Conservation (phyloP, 2,888 invertebrate species). For the Caenorhabditis sp. region DNA sequence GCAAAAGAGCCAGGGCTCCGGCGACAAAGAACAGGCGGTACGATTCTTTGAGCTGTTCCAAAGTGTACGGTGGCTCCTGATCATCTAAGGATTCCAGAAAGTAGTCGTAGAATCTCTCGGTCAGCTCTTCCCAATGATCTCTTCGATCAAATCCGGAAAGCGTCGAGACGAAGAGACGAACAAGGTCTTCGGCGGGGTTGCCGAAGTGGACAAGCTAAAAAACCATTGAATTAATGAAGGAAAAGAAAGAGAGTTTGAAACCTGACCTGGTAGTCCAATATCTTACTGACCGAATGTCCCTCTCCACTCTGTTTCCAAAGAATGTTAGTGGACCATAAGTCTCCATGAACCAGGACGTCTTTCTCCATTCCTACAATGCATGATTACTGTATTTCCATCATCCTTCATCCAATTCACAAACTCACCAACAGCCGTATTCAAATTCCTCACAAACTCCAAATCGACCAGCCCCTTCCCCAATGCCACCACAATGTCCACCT, state of each 20-base stretch:
- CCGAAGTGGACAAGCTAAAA: constrained; percentile 55
- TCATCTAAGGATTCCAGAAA: constrained; percentile 30
- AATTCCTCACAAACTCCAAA: constrained; percentile 6
- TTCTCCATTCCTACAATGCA: constrained; percentile 25
- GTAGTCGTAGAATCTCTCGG: constrained; percentile 58
- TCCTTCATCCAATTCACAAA: not conserved
- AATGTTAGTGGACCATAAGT: constrained; percentile 57
- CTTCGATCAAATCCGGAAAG: constrained; percentile 49
- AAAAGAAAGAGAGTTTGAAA: no score
- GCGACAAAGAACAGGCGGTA: constrained; percentile 25
- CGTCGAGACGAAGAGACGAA: constrained; percentile 46
- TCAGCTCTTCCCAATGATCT: constrained; percentile 41
- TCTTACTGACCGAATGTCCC: constrained; percentile 8
- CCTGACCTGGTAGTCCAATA: not conserved
- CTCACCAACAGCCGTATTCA: constrained; percentile 46
- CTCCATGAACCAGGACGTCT: constrained; percentile 49
- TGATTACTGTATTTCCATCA: not conserved
- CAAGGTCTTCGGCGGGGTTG: constrained; percentile 61
- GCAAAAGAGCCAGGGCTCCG: constrained; percentile 35
- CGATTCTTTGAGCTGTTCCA: constrained; percentile 61
- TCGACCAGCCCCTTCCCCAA: constrained; percentile 15
- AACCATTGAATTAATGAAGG: not conserved
- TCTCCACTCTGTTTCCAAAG: constrained; percentile 21
- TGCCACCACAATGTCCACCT: not conserved
- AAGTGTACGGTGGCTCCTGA: constrained; percentile 41